Base-by-base conservation (phyloP, 23 tunicate genomes). In the Clavelina lepadiformis region DNA sequence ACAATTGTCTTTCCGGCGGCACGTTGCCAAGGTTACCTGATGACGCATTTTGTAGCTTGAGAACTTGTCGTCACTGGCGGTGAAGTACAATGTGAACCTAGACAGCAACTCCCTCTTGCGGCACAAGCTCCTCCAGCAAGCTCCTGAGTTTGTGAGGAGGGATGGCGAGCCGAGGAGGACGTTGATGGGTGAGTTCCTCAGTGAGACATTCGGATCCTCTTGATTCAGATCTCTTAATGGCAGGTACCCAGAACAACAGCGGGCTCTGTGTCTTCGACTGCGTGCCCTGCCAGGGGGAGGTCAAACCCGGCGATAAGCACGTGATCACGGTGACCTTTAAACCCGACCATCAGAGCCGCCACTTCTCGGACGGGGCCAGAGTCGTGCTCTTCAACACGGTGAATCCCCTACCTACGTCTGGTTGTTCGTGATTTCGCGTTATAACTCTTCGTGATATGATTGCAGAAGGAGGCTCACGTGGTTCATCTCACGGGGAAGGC, bases 251-350 rank as follows among this genome's bases (percentile, higher is more conserved):
- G 38, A 89, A 89, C 36, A 29, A 44, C 52, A 71, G 81, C 63
- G 97, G 97, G 11, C 35, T 65, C 4, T 56, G 73, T 41, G 89
- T 89, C 29, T 89, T 89, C 38, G 89, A 89, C 49, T 89, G 97
- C 57, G 83, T 81, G 3, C 97, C 97, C 5, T 81, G 89, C 57
- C 80, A 69, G 28, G 97, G 97, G 13, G 64, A 68, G 18, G 62
- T 89, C 21, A 69, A 63, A 15, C 58, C 97, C 4, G 81, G 71
- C 1, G 81, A 76, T 33, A 62, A 80, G 1, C 83, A 71, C 24
- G 80, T 75, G 45, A 76, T 89, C 21, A 41, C 56, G 11, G 89
- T 89, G 52, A 81, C 79, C 13, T 89, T 89, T 57, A 57, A 65
- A 26, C 97, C 97, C 18, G 97, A 89, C 61, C 89, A 81, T 34